Evolutionary conservation across 1,140 invertebrate genomes (phyloP).

Genomic region (Neelides sp.): DNA sequence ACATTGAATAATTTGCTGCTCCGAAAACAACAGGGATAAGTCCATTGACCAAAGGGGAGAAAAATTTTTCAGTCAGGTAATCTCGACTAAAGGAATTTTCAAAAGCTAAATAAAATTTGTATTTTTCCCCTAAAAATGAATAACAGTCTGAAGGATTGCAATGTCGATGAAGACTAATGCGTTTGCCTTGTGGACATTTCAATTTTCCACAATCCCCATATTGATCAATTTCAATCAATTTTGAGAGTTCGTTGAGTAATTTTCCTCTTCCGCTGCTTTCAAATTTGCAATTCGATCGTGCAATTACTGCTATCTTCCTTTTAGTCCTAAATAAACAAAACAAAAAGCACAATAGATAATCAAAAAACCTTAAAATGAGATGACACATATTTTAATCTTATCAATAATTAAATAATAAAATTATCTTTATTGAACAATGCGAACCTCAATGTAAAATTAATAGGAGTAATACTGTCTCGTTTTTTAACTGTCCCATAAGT

Average conservation of each 20-base stretch:
- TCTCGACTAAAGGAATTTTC: slow-evolving; percentile 40
- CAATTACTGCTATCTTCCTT: too few relatives aligned
- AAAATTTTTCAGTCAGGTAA: slow-evolving; percentile 41
- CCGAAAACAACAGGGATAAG: slow-evolving; percentile 36
- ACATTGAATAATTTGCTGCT: slow-evolving; percentile 31
- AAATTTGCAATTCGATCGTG: too few relatives aligned
- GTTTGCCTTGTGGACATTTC: slow-evolving; percentile 26
- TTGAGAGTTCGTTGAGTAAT: slow-evolving; percentile 29
- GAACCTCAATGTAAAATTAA: too few relatives aligned
- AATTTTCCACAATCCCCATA: slow-evolving; percentile 34
- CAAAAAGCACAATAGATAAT: too few relatives aligned
- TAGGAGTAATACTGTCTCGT: too few relatives aligned
- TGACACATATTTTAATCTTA: too few relatives aligned
- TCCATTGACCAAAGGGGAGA: slow-evolving; percentile 25
- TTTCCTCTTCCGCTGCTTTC: too few relatives aligned
- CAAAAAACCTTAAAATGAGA: too few relatives aligned
- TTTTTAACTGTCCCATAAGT: too few relatives aligned
- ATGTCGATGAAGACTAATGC: background rate
- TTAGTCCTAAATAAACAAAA: too few relatives aligned
- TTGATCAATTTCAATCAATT: slow-evolving; percentile 33
- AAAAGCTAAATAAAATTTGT: slow-evolving; percentile 39
- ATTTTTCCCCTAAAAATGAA: slow-evolving; percentile 22
- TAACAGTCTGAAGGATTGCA: slow-evolving; percentile 23
- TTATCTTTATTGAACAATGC: too few relatives aligned
- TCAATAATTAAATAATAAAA: too few relatives aligned